phyloP scores from a whole-genome alignment of 53 echinoderm and acorn worm genomes.

The Apostichopus leukothele region DNA sequence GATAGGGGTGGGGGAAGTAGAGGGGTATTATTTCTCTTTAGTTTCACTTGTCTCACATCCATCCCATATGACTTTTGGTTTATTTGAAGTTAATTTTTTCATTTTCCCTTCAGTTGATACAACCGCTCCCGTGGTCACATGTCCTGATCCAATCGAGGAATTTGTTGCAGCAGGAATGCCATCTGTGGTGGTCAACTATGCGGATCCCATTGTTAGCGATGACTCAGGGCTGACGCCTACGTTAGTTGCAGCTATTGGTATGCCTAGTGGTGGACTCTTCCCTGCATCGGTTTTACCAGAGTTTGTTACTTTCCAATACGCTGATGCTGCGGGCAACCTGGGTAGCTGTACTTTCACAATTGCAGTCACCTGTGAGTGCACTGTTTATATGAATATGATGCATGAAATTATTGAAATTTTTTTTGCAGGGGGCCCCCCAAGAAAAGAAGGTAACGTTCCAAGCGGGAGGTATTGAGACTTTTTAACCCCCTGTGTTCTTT shows the following conservation, averaged over 20 bases:
- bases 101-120: conserved; percentile 17
- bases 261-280: conserved; percentile 6
- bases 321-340: conserved; percentile 11
- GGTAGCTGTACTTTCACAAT: neutral
- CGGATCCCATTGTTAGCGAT: neutral
- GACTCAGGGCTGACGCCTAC: conserved; percentile 28
- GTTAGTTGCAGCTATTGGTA: neutral
- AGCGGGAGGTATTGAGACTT: too few species aligned
- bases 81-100: too few species aligned
- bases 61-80: too few species aligned
- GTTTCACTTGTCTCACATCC: too few species aligned
- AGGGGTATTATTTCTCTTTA: too few species aligned
- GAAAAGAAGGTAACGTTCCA: too few species aligned
- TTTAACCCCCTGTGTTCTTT: too few species aligned
- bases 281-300: neutral
- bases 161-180: neutral
- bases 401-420: neutral
- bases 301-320: conserved; percentile 22
- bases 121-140: neutral
- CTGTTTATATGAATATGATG: neutral
- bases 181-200: neutral
- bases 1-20: too few species aligned
- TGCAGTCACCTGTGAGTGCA: neutral
- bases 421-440: too few species aligned
- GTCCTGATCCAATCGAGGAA: conserved; percentile 5